These are phyloP conservation scores for Asbolus verrucosus DNA, from an alignment of 1,140 invertebrate genomes.

Conservation along the genomic window DNA sequence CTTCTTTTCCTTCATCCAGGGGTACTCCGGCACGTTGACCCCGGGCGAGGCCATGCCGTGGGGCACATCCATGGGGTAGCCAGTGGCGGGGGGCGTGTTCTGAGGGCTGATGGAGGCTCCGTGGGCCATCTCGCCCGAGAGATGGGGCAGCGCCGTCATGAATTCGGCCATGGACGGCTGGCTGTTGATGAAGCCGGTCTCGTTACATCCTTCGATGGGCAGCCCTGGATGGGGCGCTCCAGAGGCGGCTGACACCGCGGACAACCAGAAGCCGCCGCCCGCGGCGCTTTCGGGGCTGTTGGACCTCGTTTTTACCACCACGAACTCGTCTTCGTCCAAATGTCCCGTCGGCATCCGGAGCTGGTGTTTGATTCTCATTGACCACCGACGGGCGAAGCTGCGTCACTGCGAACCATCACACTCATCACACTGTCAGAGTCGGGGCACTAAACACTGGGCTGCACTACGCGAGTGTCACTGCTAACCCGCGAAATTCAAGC, in stretches of 20 bases:
- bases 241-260: conserved; percentile 58
- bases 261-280: conserved; percentile 64
- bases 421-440: background rate
- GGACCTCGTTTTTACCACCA: conserved; percentile 64
- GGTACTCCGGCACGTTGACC: conserved; percentile 90
- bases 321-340: conserved; percentile 64
- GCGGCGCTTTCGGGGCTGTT: conserved; percentile 62
- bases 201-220: conserved; percentile 68
- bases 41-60: conserved; percentile 73
- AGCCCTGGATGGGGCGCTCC: conserved; percentile 51
- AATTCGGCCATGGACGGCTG: conserved; percentile 95
- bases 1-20: conserved; percentile 99
- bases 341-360: conserved; percentile 65
- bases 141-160: conserved; percentile 83
- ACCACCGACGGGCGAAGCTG: conserved; percentile 35
- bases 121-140: conserved; percentile 69
- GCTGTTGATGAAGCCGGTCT: conserved; percentile 92
- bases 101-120: conserved; percentile 68
- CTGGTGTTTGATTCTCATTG: conserved; percentile 63
- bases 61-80: conserved; percentile 72
- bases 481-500: conserved; percentile 54
- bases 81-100: conserved; percentile 69
- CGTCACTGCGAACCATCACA: conserved; percentile 41
- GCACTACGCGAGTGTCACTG: conserved; percentile 21
- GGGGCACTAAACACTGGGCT: conserved; percentile 20